Conservation (phyloP, 2,888 invertebrate species). For the Apamea anceps region DNA sequence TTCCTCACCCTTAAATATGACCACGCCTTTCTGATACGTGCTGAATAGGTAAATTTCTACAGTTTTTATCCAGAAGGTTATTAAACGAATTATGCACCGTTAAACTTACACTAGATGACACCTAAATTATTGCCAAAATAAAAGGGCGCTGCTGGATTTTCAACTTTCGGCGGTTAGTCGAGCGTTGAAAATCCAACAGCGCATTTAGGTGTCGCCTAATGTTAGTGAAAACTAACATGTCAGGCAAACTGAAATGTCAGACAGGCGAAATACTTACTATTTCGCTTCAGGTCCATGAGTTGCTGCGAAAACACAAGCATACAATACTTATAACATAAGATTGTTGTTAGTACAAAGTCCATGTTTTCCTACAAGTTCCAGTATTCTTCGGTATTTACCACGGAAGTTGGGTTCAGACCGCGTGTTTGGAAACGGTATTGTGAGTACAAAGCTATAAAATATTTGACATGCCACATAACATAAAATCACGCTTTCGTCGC, state of each 20-base stretch:
- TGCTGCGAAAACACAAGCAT: slow-evolving; percentile 11
- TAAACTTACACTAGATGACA: background rate
- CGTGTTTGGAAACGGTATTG: background rate
- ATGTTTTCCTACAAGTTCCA: slow-evolving; percentile 19
- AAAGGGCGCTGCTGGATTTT: background rate
- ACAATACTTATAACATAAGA: background rate
- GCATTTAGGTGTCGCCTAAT: background rate
- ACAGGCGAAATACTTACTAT: too few relatives aligned
- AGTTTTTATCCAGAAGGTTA: background rate
- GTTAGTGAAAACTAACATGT: too few relatives aligned
- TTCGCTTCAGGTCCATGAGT: slow-evolving; percentile 16
- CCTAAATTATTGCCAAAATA: background rate
- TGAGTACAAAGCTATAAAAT: background rate
- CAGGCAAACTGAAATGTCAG: background rate
- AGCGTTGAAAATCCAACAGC: background rate
- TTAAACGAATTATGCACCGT: background rate
- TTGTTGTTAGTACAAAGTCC: slow-evolving; percentile 33
- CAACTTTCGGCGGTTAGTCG: background rate
- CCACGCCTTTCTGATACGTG: too few relatives aligned
- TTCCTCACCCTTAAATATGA: too few relatives aligned
- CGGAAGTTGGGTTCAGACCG: background rate
- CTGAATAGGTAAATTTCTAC: background rate
- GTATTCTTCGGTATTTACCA: slow-evolving; percentile 1
- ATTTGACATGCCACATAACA: background rate
- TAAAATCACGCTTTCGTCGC: too few relatives aligned